Conservation (phyloP, 2,888 invertebrate species). For the Dryadula phaetusa region DNA sequence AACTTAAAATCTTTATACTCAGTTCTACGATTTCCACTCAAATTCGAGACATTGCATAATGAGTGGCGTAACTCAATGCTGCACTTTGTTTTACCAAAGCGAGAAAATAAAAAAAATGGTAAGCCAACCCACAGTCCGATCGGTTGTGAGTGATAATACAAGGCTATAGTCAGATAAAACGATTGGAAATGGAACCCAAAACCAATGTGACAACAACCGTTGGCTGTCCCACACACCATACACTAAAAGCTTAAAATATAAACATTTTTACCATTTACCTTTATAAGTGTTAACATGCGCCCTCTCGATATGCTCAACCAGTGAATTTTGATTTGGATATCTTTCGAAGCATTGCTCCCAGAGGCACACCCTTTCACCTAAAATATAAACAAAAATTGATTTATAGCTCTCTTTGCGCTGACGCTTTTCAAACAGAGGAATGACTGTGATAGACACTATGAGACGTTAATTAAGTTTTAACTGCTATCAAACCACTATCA, state of each 20-base stretch:
- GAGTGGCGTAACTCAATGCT: too few relatives aligned
- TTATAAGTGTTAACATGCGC: slow-evolving; percentile 94
- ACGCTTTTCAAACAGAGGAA: slow-evolving; percentile 10
- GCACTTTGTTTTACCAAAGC: too few relatives aligned
- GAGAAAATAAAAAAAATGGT: too few relatives aligned
- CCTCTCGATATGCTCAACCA: slow-evolving; percentile 93
- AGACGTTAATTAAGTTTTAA: not conserved
- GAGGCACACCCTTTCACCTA: slow-evolving; percentile 86
- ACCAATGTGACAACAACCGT: too few relatives aligned
- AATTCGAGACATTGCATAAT: too few relatives aligned
- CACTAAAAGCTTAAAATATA: slow-evolving; percentile 15
- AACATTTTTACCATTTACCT: slow-evolving; percentile 64
- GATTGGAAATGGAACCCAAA: too few relatives aligned
- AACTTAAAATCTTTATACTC: too few relatives aligned
- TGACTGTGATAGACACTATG: not conserved
- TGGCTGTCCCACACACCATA: not conserved
- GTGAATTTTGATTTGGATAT: slow-evolving; percentile 90
- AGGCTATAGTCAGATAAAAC: too few relatives aligned
- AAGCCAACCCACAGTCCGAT: too few relatives aligned
- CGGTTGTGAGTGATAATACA: too few relatives aligned
- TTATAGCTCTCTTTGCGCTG: slow-evolving; percentile 35
- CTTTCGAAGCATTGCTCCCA: slow-evolving; percentile 94
- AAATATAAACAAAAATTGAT: slow-evolving; percentile 51
- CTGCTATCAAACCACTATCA: too few relatives aligned
- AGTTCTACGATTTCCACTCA: too few relatives aligned